A percentile compares a stretch with the other conserved stretches of the same genome.
phyloP scores from a whole-genome alignment of 1,140 invertebrate species.

The Harpegnathos saltator region DNA sequence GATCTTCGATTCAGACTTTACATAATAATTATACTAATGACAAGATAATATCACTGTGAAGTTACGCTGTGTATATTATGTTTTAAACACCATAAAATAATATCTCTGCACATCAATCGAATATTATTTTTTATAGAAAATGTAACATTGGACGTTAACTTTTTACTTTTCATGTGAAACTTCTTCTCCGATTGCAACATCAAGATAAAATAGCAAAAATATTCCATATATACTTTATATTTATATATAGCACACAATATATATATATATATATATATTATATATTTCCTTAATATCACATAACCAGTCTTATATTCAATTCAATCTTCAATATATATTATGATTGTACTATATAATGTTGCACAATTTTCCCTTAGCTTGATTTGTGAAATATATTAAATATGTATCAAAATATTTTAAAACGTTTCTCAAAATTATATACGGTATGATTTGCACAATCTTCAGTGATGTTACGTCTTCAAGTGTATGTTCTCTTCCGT shows the following conservation, averaged over 20 bases:
- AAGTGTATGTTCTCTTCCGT: not conserved
- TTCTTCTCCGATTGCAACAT: not conserved
- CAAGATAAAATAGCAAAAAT: conserved; percentile 7
- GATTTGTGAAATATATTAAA: conserved; percentile 3
- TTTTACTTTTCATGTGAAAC: conserved; percentile 6
- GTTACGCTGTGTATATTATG: not conserved
- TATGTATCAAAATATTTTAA: not conserved
- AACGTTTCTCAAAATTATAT: not conserved
- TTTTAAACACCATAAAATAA: conserved; percentile 2
- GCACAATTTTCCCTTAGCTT: not conserved
- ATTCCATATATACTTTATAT: conserved; percentile 7
- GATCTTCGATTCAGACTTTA: conserved; percentile 28
- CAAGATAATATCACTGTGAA: not conserved
- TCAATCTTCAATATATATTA: conserved; percentile 1
- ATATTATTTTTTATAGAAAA: conserved; percentile 4
- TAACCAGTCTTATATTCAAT: conserved; percentile 23
- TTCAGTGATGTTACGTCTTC: conserved; percentile 9
- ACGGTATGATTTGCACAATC: not conserved
- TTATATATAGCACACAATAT: not conserved
- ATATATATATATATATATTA: too few species aligned
- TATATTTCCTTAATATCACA: not conserved
- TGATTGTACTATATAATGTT: not conserved
- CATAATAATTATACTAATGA: conserved; percentile 1
- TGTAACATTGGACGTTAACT: not conserved
- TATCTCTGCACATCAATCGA: not conserved